Evolutionary conservation across 92 coral and sea anemone species (phyloP), one percentile per base, ranked within the genome.

Genomic region (Palythoa grandiflora): DNA sequence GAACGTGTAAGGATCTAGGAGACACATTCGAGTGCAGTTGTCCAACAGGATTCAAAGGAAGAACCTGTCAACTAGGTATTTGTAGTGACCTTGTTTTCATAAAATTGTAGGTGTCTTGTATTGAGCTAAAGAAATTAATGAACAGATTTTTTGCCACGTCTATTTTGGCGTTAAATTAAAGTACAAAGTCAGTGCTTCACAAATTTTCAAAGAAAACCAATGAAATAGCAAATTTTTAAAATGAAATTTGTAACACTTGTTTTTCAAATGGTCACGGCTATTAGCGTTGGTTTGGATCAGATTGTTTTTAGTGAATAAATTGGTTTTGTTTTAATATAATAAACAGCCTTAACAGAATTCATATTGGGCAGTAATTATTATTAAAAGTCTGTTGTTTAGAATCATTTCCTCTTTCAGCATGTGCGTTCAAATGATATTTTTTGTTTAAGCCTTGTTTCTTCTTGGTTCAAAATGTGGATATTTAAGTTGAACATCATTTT

Each of bases 41-140:
- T 73, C 88, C 84, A 47, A 55, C 77, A 15, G 98, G 96, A 28
- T 97, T 71, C 85, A 91, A 92, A 68, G 99, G 99, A 48, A 87
- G 81, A 50, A 93, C 94, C 2, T 97, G 99, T 77, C 94, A 97
- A 71, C 78, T 92, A 75, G 96, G 99, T 97, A 92, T 78, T 93
- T 83, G 40, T 66, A 21, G 13, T 80, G 52, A 63, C 48, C 51
- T 21, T 51, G 35, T 87, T 80, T 80, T 36, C 21, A 17, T 48
- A 44, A 28, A 10, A 40, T 37, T 47, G 73, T 73, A 71, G 68
- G 60, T 51, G 57, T 73, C 36, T 90, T 76, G 73, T 83, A 80
- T 85, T 55, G 38, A n/a, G 70, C 77, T 52, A 3, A 13, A 5
- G 8, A 28, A 39, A 8, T 38, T 35, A 77, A 15, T 12, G 17